These are phyloP conservation scores for Habrosyne pyritoides DNA, from an alignment of 2,888 invertebrate genomes.

Conservation along the genomic window DNA sequence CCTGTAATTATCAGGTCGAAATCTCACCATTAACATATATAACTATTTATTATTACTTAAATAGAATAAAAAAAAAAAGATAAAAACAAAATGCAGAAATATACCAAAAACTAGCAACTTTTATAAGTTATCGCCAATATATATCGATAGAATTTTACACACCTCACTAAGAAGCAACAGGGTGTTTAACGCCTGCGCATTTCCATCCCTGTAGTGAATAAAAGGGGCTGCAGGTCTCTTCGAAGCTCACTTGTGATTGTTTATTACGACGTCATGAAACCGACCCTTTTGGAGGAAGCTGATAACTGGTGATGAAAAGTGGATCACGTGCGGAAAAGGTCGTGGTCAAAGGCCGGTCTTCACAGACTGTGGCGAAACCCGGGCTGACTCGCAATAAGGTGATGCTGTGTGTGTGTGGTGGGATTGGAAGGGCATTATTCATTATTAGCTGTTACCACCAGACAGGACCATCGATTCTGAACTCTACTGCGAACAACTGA, in stretches of 20 bases:
- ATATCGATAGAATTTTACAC: conserved; percentile 11
- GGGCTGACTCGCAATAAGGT: no score
- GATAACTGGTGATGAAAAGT: no score
- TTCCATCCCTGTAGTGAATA: conserved; percentile 63
- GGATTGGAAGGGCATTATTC: no score
- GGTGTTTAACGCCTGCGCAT: conserved; percentile 81
- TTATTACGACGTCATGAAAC: no score
- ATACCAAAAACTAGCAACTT: background rate
- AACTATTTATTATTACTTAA: background rate
- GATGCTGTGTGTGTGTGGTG: no score
- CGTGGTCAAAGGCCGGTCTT: no score
- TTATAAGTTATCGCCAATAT: conserved; percentile 41
- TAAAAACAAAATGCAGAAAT: background rate
- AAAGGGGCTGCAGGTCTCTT: conserved; percentile 58
- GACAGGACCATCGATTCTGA: no score
- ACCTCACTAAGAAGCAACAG: conserved; percentile 76
- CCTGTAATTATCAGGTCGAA: background rate
- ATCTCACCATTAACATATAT: background rate
- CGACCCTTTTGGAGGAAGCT: no score
- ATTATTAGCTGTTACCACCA: no score
- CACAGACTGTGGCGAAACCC: no score
- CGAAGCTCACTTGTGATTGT: conserved; percentile 64
- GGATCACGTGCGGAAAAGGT: no score
- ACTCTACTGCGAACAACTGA: no score
- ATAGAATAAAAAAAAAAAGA: background rate